Base-by-base conservation (phyloP, 2,888 invertebrate species). In the Bombylius discolor region DNA sequence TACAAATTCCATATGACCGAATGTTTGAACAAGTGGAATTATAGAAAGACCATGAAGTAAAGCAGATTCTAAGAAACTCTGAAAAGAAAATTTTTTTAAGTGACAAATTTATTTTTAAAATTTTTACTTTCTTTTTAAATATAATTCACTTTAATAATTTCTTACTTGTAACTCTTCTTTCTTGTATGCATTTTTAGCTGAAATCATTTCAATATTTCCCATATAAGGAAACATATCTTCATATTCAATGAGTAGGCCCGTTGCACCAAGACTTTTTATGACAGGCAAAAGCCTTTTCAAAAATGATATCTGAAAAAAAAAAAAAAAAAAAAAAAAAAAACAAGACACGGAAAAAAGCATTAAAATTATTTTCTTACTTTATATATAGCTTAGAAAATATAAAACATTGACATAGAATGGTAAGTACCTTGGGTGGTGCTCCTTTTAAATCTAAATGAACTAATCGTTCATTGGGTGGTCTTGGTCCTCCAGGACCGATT, bases 141-240 rank as follows among this genome's bases (percentile, higher is more conserved):
- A 44, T 44, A 44, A 57, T 33, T 50, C 14, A 34, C 14, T 32
- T 23, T 23, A 23, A 56, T 74, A 70, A 45, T 2, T 9, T 55
- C 33, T 34, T 58, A 72, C 72, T 65, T 67, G 69, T 12, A 73
- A 60, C 55, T 73, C 73, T 11, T 65, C 68, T 42, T 65, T 61
- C 55, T 67, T 69, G 62, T 73, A 73, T 11, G 85, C 82, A 72
- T 78, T 83, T 64, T 74, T 75, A 0, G 78, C 83, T 56, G 76
- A 73, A 57, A 78, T 76, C 59, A 69, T 72, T 65, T 77, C 76
- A 45, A 89, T 69, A 3, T 69, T 65, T 1, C 82, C 85, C 51
- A 71, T 74, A 71, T 82, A 89, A 0, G 88, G 88, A 71, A 89
- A 89, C 83, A 85, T 87, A 66, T 89, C 89, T 72, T 89, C 89